Percentiles rank a stretch among this genome's conserved stretches.
These are phyloP conservation scores for Chloebia gouldiae DNA, from an alignment of 2,113 vertebrate species.

Conservation along the genomic window DNA sequence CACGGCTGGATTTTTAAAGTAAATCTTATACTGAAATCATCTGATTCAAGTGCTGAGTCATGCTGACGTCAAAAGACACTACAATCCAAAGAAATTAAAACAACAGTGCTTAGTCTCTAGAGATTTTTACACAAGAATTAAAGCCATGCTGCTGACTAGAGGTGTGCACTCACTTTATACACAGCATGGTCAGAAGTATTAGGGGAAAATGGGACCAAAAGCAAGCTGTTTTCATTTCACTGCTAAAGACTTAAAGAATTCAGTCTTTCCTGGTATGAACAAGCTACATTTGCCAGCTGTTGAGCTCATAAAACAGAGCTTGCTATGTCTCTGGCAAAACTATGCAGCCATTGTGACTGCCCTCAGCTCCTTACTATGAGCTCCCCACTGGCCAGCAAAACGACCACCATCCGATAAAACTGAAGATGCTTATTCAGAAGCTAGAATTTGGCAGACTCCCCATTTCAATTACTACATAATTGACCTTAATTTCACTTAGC, in stretches of 20 bases:
- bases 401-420: slow-evolving; percentile 20
- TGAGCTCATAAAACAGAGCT: slow-evolving; percentile 25
- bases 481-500: slow-evolving; percentile 30
- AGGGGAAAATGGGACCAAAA: background rate
- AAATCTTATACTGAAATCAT: background rate
- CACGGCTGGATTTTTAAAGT: background rate
- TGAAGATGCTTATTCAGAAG: slow-evolving; percentile 9
- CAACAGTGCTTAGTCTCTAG: background rate
- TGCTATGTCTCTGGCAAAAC: slow-evolving; percentile 48
- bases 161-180: background rate
- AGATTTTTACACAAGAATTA: background rate
- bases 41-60: slow-evolving; percentile 14
- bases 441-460: slow-evolving; percentile 9
- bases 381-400: background rate
- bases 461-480: slow-evolving; percentile 53
- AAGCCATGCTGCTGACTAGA: background rate
- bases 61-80: background rate
- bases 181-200: background rate
- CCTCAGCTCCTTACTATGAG: slow-evolving; percentile 16
- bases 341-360: slow-evolving; percentile 30
- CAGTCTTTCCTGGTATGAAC: background rate
- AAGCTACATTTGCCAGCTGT: slow-evolving; percentile 13
- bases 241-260: background rate
- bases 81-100: background rate
- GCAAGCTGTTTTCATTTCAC: background rate